Conservation (phyloP, 2,888 invertebrate species). For the Volucella bombylans region DNA sequence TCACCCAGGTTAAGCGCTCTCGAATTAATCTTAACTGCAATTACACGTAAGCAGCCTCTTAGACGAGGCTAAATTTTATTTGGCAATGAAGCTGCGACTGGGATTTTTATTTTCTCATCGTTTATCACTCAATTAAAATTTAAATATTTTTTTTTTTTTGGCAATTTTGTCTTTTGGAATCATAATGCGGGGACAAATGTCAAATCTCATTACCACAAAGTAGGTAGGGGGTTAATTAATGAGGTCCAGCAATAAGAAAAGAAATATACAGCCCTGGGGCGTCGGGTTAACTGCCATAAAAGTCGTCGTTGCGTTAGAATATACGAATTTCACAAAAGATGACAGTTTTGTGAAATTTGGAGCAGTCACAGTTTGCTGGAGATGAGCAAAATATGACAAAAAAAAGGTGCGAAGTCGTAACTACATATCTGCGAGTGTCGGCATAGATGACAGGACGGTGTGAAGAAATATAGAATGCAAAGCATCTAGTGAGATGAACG, state of each 20-base stretch:
- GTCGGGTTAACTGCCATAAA: slow-evolving; percentile 58
- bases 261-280: slow-evolving; percentile 18
- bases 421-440: slow-evolving; percentile 20
- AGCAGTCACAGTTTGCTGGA: slow-evolving; percentile 41
- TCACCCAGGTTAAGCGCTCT: slow-evolving; percentile 67
- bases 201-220: slow-evolving; percentile 67
- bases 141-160: slow-evolving; percentile 18
- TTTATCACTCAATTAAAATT: slow-evolving; percentile 69
- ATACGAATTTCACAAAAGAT: slow-evolving; percentile 48
- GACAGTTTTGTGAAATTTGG: slow-evolving; percentile 49
- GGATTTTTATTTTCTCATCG: slow-evolving; percentile 69
- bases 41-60: slow-evolving; percentile 45
- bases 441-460: slow-evolving; percentile 48
- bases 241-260: slow-evolving; percentile 26
- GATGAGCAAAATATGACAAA: slow-evolving; percentile 49
- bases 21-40: slow-evolving; percentile 52
- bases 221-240: slow-evolving; percentile 59
- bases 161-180: slow-evolving; percentile 29
- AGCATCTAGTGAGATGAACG: slow-evolving; percentile 30
- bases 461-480: slow-evolving; percentile 61
- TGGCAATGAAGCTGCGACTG: slow-evolving; percentile 42
- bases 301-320: slow-evolving; percentile 27
- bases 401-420: slow-evolving; percentile 26
- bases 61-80: slow-evolving; percentile 30
- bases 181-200: slow-evolving; percentile 57